Conservation (phyloP, 2,797 vertebrate species). For the Poecilia picta region DNA sequence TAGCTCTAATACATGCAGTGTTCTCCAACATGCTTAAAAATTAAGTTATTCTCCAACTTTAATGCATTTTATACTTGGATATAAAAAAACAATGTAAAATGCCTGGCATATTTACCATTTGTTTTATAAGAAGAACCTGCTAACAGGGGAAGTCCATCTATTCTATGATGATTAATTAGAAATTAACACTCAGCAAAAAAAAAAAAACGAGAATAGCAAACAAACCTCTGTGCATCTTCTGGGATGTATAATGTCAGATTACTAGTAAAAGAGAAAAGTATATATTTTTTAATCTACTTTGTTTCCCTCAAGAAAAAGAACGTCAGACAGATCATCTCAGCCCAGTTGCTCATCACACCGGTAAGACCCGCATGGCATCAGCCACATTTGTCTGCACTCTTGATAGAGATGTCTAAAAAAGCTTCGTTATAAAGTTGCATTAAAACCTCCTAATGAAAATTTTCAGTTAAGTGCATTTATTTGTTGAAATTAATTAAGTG, state of each 20-base stretch:
- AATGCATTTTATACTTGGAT: neutral
- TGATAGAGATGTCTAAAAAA: neutral
- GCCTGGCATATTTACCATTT: neutral
- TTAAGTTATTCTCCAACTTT: neutral
- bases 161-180: neutral
- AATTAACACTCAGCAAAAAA: neutral
- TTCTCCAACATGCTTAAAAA: neutral
- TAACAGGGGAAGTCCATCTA: neutral
- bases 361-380: slow-evolving; percentile 73
- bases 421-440: neutral
- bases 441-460: neutral
- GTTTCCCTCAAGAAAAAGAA: slow-evolving; percentile 83
- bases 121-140: neutral
- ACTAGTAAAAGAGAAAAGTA: neutral
- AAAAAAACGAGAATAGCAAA: neutral
- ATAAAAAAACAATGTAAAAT: neutral
- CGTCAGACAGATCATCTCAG: slow-evolving; percentile 73
- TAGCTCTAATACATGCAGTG: neutral
- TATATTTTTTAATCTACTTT: slow-evolving; percentile 9
- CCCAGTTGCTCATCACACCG: slow-evolving; percentile 83
- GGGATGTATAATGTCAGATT: neutral
- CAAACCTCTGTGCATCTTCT: neutral
- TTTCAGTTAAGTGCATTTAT: neutral
- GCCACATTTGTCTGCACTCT: neutral
- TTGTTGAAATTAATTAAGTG: neutral